A percentile compares a stretch with the other conserved stretches of the same genome.
Conservation (phyloP, 2,888 invertebrate species). For the Melieria picta region DNA sequence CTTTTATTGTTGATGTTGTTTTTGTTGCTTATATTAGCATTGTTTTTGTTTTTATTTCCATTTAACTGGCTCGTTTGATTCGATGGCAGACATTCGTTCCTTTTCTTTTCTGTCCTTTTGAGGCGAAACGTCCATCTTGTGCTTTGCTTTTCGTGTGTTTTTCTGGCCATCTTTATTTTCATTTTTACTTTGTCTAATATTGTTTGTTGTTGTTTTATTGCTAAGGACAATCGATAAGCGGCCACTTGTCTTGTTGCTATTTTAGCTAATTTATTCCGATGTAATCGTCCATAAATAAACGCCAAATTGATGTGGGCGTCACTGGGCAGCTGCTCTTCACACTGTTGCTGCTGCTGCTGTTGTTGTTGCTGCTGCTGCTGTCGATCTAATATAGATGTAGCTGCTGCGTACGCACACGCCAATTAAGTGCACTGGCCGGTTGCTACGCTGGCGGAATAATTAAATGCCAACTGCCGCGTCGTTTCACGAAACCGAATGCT, state of each 20-base stretch:
- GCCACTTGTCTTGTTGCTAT: slow-evolving; percentile 21
- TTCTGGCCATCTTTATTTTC: not conserved
- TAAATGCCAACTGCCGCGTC: not conserved
- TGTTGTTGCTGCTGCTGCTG: not conserved
- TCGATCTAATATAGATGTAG: too few relatives aligned
- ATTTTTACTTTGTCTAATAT: not conserved
- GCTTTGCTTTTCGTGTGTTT: not conserved
- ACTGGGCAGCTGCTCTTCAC: not conserved
- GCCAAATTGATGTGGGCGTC: slow-evolving; percentile 13
- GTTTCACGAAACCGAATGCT: too few relatives aligned
- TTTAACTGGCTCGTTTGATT: too few relatives aligned
- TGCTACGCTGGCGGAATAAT: not conserved
- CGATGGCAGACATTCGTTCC: not conserved
- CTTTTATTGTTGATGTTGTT: too few relatives aligned
- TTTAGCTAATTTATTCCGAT: slow-evolving; percentile 27
- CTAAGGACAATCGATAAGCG: slow-evolving; percentile 21
- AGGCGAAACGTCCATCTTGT: not conserved
- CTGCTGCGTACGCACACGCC: not conserved
- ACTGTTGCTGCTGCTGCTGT: not conserved
- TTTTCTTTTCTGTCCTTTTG: not conserved
- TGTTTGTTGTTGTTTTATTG: not conserved
- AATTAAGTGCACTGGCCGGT: slow-evolving; percentile 5
- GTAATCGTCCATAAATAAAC: slow-evolving; percentile 18
- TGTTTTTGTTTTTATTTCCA: not conserved
- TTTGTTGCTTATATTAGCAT: not conserved